Evolutionary conservation across 2,888 invertebrate genomes (phyloP).

Genomic region (Drosophila seclusa): DNA sequence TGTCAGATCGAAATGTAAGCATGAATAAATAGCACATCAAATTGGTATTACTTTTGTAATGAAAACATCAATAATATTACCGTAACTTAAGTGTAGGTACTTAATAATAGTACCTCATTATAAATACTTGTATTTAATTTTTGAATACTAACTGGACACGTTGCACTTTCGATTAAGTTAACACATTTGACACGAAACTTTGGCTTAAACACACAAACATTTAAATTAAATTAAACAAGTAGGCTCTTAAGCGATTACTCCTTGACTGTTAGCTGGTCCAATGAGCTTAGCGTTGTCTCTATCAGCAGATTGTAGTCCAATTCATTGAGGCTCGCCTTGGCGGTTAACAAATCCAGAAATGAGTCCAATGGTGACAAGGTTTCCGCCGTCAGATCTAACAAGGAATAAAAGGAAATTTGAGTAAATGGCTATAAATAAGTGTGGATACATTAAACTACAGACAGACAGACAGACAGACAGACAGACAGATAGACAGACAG

Average conservation of each 20-base stretch:
- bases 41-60: background rate
- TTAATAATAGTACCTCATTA: background rate
- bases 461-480: background rate
- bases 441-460: background rate
- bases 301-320: conserved; percentile 94
- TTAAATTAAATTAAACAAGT: conserved; percentile 15
- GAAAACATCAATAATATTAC: background rate
- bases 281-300: conserved; percentile 89
- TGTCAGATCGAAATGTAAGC: background rate
- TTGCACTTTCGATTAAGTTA: background rate
- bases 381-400: conserved; percentile 90
- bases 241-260: conserved; percentile 29
- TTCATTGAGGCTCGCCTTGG: conserved; percentile 94
- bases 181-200: conserved; percentile 50
- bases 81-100: background rate
- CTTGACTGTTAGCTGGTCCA: conserved; percentile 78
- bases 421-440: background rate
- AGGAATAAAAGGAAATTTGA: background rate
- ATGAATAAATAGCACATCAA: conserved; percentile 7
- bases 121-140: conserved; percentile 11
- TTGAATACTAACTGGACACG: conserved; percentile 1
- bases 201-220: conserved; percentile 23
- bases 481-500: conserved; percentile 16
- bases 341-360: conserved; percentile 93
- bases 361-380: conserved; percentile 92